phyloP scores from a whole-genome alignment of 2,888 invertebrate species.

The Hoplodrina ambigua region DNA sequence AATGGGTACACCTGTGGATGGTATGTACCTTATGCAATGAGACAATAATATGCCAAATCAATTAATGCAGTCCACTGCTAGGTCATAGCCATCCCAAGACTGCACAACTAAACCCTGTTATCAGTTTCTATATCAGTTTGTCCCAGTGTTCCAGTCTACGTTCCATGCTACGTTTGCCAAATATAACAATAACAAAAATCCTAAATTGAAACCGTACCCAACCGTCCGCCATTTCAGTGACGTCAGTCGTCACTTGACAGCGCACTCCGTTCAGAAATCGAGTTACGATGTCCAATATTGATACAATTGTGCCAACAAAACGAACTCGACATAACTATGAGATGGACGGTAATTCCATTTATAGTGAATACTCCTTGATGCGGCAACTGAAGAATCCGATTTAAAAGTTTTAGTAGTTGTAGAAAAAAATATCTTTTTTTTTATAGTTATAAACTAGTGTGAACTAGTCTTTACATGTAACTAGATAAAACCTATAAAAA shows the following conservation, averaged over 20 bases:
- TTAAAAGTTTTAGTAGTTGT: not conserved
- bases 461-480: too few relatives aligned
- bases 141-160: not conserved
- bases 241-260: slow-evolving; percentile 75
- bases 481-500: too few relatives aligned
- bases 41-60: too few relatives aligned
- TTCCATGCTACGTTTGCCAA: not conserved
- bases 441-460: too few relatives aligned
- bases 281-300: slow-evolving; percentile 87
- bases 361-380: slow-evolving; percentile 72
- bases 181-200: slow-evolving; percentile 23
- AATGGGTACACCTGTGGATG: too few relatives aligned
- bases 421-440: too few relatives aligned
- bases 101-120: rapidly evolving
- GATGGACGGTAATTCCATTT: slow-evolving; percentile 80
- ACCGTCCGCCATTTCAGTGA: slow-evolving; percentile 68
- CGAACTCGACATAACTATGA: slow-evolving; percentile 78
- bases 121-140: not conserved
- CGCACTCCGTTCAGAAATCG: slow-evolving; percentile 78
- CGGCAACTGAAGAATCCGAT: slow-evolving; percentile 58
- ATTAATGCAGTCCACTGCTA: too few relatives aligned
- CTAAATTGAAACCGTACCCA: slow-evolving; percentile 33
- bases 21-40: too few relatives aligned
- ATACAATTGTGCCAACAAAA: slow-evolving; percentile 86
- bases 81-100: not conserved